Evolutionary conservation across 2,797 vertebrate genomes (phyloP).

Genomic region (Propithecus deckenii): DNA sequence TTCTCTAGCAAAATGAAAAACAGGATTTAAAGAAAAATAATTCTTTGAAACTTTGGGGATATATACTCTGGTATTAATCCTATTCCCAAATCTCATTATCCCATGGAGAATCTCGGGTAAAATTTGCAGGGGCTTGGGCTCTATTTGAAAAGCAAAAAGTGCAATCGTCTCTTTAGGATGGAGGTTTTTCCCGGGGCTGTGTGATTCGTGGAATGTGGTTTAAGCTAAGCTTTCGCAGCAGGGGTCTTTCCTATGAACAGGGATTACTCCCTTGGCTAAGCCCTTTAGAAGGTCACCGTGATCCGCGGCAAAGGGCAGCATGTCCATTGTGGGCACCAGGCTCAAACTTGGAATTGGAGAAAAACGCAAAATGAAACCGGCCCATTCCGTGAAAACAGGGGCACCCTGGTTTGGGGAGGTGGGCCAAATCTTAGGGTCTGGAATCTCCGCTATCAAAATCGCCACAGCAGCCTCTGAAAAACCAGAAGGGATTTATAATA

Average conservation of each 20-base stretch:
- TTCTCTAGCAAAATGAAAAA: constrained; percentile 52
- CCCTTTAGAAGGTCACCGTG: background rate
- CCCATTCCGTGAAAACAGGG: background rate
- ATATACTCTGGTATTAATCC: constrained; percentile 28
- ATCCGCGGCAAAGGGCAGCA: background rate
- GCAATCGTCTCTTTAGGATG: background rate
- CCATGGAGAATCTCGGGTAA: constrained; percentile 52
- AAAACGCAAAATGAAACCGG: background rate
- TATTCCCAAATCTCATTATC: constrained; percentile 61
- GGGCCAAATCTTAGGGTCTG: background rate
- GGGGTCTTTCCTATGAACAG: background rate
- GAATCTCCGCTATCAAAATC: background rate
- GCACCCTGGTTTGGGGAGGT: background rate
- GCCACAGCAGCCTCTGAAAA: background rate
- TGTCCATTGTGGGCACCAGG: background rate
- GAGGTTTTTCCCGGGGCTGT: background rate
- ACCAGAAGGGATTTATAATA: background rate
- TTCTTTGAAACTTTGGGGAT: constrained; percentile 50
- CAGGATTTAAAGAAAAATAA: constrained; percentile 35
- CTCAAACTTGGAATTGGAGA: background rate
- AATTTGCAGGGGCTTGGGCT: background rate
- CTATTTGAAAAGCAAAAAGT: constrained; percentile 30
- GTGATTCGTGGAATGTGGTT: constrained; percentile 62
- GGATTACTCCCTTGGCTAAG: background rate
- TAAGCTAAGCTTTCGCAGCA: background rate